Evolutionary conservation across 2,888 invertebrate species (phyloP), one percentile per base, ranked within the genome.

Genomic region (Apamea monoglypha): DNA sequence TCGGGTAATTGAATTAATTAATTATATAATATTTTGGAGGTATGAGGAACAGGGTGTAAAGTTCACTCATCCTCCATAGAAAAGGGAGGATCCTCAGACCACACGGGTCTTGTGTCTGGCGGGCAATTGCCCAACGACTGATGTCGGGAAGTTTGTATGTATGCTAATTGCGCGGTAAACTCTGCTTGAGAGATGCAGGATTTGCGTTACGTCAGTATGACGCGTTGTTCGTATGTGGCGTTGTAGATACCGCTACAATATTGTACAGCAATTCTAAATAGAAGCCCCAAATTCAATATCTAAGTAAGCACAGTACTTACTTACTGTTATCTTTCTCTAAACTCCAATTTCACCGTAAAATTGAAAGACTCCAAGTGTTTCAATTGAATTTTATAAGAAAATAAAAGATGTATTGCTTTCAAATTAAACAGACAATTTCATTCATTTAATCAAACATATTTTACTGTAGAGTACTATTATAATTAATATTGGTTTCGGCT

Each of bases 341-440:
- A 89, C 85, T n/a, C 80, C 87, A 89, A 84, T 88, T 87, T 80
- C 56, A 78, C 71, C 53, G 70, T 83, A 72, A 87, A 87, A 67
- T 82, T 88, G 80, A 84, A 84, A 86, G 75, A 71, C 76, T 78
- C 25, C 56, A 74, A 66, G 14, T 59, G 25, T 63, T 83, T 77
- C 36, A 44, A 69, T 78, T 63, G 50, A 56, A 59, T 73, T 80
- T 72, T 50, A 69, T 66, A 56, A 53, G 61, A 61, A 73, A 84
- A 67, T 73, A 70, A 63, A 36, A 80, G 25, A 70, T 50, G 18
- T 59, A 64, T 74, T 71, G 32, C 70, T 68, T 77, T 73, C 32
- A 36, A 25, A 29, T 71, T 50, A 29, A 76, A 77, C n/a, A 59
- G 66, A 67, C 12, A 59, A 66, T 67, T 76, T 61, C 56, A 36